Conservation (phyloP, 2,888 invertebrate species). For the Octonoba sinensis region DNA sequence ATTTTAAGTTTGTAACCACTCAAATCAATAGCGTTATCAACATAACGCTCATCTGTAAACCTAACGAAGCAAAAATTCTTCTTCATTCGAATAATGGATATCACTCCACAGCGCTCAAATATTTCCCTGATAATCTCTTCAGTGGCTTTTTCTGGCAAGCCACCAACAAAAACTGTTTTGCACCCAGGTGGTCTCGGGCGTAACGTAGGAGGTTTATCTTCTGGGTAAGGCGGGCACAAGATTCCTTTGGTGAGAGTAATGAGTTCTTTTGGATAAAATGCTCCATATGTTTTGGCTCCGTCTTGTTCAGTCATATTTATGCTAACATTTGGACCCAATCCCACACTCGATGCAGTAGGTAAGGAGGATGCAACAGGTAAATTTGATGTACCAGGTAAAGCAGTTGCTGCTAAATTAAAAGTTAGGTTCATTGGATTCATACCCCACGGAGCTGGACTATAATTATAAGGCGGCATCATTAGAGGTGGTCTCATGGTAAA, state of each 20-base stretch:
- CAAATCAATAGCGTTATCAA: conserved; percentile 88
- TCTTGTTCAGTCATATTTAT: too few species aligned
- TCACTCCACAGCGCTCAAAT: conserved; percentile 91
- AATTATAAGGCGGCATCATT: too few species aligned
- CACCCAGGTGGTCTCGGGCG: conserved; percentile 91
- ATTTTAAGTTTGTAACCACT: conserved; percentile 76
- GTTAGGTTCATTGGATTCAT: conserved; percentile 9
- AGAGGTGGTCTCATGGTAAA: too few species aligned
- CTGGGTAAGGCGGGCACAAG: conserved; percentile 87
- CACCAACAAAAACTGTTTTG: conserved; percentile 93
- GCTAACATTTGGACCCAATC: conserved; percentile 15
- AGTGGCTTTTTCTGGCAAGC: conserved; percentile 89
- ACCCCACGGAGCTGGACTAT: conserved; percentile 35
- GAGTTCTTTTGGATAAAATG: conserved; percentile 73
- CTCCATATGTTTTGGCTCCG: neutral
- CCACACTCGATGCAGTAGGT: conserved; percentile 20
- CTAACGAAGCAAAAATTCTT: conserved; percentile 97
- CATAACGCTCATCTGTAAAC: conserved; percentile 86
- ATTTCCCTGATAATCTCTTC: conserved; percentile 91
- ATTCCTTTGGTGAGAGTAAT: conserved; percentile 88
- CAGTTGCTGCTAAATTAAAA: neutral
- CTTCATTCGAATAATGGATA: conserved; percentile 88
- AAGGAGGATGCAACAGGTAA: too few species aligned
- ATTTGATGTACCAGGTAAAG: too few species aligned
- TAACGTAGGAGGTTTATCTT: conserved; percentile 85